Base-by-base conservation (phyloP, 1,140 invertebrate species). In the Bombus haemorrhoidalis region DNA sequence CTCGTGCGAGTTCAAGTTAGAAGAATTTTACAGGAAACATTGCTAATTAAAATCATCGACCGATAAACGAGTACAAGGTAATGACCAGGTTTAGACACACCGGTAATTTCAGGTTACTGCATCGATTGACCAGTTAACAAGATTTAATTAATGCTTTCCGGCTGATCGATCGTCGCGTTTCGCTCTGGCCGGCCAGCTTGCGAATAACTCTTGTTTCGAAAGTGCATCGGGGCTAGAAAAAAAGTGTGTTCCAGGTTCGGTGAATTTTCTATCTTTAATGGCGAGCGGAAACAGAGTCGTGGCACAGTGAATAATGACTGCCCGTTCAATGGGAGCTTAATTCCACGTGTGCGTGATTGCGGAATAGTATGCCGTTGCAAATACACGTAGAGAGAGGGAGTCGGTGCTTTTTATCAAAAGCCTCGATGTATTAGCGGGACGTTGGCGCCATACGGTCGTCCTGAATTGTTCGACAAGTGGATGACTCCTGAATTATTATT, bases 221-320 rank as follows among this genome's bases (percentile, higher is more conserved):
- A 28, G 25, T 73, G 22, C 37, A 25, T 12, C 28, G 28, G 28
- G 85, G 73, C 86, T 84, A 77, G 81, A 90, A 47, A 83, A 71
- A 32, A 57, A 57, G 66, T 37, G 59, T 12, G 71, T 66, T 8
- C 12, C 81, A 57, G 73, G 28, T 32, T 37, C 39, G 75, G 4
- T 66, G 57, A 57, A 85, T 81, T 72, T 66, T 81, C 39, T 59
- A 41, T 68, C 68, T 81, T 66, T n/a, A 47, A 68, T 64, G 69
- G 78, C 41, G 57, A 66, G 34, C 57, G 78, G 78, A 81, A 81
- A 81, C 57, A 59, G 66, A 73, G 71, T 86, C 53, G 72, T 64
- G 47, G 62, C 69, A 39, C 86, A 77, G 66, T 87, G 88, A 84
- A 94, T 85, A 82, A 87, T 86, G 74, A 81, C 62, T 39, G 72